Conservation (phyloP, 1,140 invertebrate genomes). For the Cyclina sinensis region DNA sequence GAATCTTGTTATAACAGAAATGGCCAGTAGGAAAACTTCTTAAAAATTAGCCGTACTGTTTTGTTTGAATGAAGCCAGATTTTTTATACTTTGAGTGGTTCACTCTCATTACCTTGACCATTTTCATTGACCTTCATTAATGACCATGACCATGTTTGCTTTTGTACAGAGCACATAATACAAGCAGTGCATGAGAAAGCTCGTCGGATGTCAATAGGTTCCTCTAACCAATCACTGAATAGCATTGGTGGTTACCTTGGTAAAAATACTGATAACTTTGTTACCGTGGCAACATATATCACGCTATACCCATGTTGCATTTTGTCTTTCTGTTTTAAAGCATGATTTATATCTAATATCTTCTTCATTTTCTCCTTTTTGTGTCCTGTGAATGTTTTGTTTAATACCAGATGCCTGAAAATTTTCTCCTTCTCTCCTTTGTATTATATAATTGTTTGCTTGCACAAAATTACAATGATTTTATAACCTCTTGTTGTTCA, state of each 20-base stretch:
- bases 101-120: not conserved
- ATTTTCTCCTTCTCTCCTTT: not conserved
- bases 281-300: constrained; percentile 45
- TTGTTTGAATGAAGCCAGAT: too few species aligned
- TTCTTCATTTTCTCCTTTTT: not conserved
- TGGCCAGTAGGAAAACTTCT: too few species aligned
- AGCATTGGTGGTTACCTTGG: constrained; percentile 65
- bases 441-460: not conserved
- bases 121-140: constrained; percentile 17
- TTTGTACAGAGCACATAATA: constrained; percentile 71
- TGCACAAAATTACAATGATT: not conserved
- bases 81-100: too few species aligned
- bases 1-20: too few species aligned
- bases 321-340: constrained; percentile 23
- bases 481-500: not conserved
- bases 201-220: constrained; percentile 71
- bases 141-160: constrained; percentile 41
- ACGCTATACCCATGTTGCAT: constrained; percentile 27
- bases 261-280: constrained; percentile 49
- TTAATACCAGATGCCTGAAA: not conserved
- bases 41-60: too few species aligned
- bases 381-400: not conserved
- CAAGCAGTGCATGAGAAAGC: constrained; percentile 75
- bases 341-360: constrained; percentile 30
- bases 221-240: constrained; percentile 69